Percentiles rank a stretch among this genome's conserved stretches.
Evolutionary conservation across 2,113 vertebrate species (phyloP).

Genomic region (Sclerurus mexicanus): DNA sequence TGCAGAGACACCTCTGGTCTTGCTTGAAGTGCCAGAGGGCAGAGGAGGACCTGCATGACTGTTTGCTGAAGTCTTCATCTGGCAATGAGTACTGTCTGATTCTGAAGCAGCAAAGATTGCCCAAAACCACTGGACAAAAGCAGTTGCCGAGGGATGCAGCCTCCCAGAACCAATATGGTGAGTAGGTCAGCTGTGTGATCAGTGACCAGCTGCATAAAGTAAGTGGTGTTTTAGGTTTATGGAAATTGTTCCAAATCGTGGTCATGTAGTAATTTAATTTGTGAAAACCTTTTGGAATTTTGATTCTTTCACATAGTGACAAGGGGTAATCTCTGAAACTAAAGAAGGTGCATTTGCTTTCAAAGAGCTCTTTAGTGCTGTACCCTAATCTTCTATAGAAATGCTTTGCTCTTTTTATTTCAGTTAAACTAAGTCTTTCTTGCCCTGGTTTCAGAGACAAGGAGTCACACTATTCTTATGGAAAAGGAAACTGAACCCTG

Average conservation of each 20-base stretch:
- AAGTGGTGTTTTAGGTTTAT: neutral
- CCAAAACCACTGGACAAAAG: neutral
- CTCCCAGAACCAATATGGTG: neutral
- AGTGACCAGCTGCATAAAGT: neutral
- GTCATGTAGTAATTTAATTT: neutral
- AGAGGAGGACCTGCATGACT: neutral
- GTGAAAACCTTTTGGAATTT: neutral
- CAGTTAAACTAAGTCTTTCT: neutral
- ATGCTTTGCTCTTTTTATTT: neutral
- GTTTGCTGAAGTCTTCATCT: neutral
- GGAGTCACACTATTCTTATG: neutral
- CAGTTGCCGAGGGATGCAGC: neutral
- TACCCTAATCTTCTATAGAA: neutral
- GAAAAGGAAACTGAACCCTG: neutral
- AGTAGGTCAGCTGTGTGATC: neutral
- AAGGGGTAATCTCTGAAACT: neutral
- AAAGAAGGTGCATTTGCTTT: neutral
- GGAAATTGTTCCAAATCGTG: neutral
- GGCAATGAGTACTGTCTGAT: neutral
- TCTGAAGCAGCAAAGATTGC: neutral
- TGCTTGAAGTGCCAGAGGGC: fast-evolving
- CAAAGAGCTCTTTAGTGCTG: neutral
- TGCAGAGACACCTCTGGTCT: neutral
- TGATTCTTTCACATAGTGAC: neutral
- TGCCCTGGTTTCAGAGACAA: neutral